Base-by-base conservation (phyloP, 1,140 invertebrate species). In the Popillia japonica region DNA sequence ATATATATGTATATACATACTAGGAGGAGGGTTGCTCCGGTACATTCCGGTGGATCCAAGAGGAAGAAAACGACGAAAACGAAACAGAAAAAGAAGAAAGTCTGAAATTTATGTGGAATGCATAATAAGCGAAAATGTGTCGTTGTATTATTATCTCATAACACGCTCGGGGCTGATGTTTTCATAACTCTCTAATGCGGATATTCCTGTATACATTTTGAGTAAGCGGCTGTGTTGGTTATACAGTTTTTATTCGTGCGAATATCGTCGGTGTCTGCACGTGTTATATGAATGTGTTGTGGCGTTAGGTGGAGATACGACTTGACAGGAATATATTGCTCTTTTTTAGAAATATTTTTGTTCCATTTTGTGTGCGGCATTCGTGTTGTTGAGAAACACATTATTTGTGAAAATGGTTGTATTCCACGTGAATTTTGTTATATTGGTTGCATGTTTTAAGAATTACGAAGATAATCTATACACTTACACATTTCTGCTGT, bases 61-160 rank as follows among this genome's bases (percentile, higher is more conserved):
- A 14, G 48, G 48, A 55, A n/a, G 14, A 17, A 55, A 17, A 55
- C 27, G 14, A 44, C 9, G 42, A 61, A 61, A 61, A 17, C 3
- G 17, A 61, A 61, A 20, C n/a, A 48, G 59, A 34, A 22, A 17
- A 7, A 7, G 27, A 68, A 68, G 17, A 64, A 27, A 68, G 27
- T 68, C 20, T 17, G 20, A 23, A 34, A 68, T 68, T 68, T 68
- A 68, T 68, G 27, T 34, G 61, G 61, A 34, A 68, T 34, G 22
- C 61, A 27, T 68, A 68, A 68, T 68, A 68, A 68, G 61, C 61
- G 61, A 68, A 22, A 68, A 68, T 23, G 61, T 34, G 27, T 27
- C 27, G 61, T 68, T 68, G 61, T 68, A 68, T 68, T 68, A 68
- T 68, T 68, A 68, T 68, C 61, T 68, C 61, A 68, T 68, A 68